Evolutionary conservation across 2,797 vertebrate genomes (phyloP).

Genomic region (Acanthornis magna): DNA sequence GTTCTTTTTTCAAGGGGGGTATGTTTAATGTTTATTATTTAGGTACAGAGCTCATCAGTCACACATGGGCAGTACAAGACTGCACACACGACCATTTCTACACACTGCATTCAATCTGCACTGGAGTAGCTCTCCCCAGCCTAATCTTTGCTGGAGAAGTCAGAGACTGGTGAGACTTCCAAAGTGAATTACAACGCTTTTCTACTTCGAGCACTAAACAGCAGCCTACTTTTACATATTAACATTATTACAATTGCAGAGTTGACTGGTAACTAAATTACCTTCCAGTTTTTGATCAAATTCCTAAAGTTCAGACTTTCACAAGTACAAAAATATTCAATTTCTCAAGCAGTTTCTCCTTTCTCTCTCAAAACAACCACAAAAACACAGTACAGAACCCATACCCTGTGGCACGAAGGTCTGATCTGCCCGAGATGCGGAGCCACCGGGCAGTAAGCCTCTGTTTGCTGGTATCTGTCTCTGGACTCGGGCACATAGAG

Average conservation of each 20-base stretch:
- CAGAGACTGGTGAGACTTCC: neutral
- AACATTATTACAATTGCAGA: neutral
- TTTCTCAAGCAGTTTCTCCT: neutral
- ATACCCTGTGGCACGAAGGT: conserved; percentile 85
- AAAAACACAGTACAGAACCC: neutral
- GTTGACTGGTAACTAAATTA: neutral
- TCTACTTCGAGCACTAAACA: neutral
- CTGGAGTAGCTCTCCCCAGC: neutral
- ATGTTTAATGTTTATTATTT: neutral
- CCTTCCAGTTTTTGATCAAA: neutral
- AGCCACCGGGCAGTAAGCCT: conserved; percentile 86
- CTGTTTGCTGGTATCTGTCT: conserved; percentile 88
- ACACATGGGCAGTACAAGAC: neutral
- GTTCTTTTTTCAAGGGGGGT: neutral
- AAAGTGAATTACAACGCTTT: neutral
- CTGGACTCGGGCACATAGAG: conserved; percentile 89
- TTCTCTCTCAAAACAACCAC: neutral
- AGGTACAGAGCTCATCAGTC: neutral
- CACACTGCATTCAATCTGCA: neutral
- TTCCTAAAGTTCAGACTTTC: neutral
- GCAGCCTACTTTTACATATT: neutral
- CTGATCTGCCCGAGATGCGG: conserved; percentile 86
- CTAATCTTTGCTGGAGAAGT: neutral
- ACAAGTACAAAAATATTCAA: neutral
- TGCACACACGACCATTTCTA: neutral